Evolutionary conservation across 2,113 vertebrate genomes (phyloP), one percentile per base, ranked within the genome.

Genomic region (Leptodactylus fuscus): DNA sequence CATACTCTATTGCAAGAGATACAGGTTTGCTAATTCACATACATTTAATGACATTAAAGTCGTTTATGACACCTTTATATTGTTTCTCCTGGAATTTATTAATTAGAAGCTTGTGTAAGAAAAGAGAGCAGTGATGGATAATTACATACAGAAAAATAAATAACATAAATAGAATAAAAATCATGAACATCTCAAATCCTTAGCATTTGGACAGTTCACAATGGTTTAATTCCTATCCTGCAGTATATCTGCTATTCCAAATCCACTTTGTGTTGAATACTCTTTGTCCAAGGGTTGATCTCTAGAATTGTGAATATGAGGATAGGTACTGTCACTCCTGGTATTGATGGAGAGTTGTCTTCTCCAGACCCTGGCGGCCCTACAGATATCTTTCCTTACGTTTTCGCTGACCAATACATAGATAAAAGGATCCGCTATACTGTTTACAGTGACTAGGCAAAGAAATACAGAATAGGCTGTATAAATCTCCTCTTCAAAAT

Each of bases 351-450:
- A 34, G 0, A 89, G 78, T 16, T 88, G 85, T 44, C 32, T 1
- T 7, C 90, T 90, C 87, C 92, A 87, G 10, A 79, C 82, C 4
- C 11, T 27, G 6, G 94, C 76, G 70, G 74, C 85, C 4, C 83
- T 87, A 0, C 20, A 81, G 58, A 94, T 87, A n/a, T 97, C 94
- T 32, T 93, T 92, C 76, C 93, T 90, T 29, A 95, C 90, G 0
- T 92, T 95, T 86, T 95, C 93, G 3, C 93, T 95, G 86, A 91
- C 91, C 85, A 98, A 90, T 65, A 96, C 92, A 0, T 97, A 98
- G 88, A 98, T 92, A 80, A 98, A 88, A 38, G 97, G 97, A 89
- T 98, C 97, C 0, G 94, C 88, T 44, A 96, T 85, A 0, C 95
- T 92, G 81, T 96, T 97, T 73, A 95, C 60, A 0, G 97, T 97